These are phyloP conservation scores for Meriones unguiculatus DNA, from an alignment of 2,113 vertebrate genomes.

Conservation along the genomic window DNA sequence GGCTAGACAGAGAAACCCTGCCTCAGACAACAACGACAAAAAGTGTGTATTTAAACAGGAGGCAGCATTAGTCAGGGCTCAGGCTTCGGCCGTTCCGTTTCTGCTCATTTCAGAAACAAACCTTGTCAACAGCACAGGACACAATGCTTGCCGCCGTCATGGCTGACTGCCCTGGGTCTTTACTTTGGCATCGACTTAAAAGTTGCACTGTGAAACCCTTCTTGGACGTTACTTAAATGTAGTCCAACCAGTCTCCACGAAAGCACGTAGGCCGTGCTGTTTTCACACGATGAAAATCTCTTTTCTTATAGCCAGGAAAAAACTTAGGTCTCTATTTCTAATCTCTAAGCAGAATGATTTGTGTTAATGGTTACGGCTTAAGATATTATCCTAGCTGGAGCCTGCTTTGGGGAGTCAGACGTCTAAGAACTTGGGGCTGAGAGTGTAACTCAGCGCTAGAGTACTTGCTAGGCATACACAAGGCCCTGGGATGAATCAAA, in stretches of 20 bases:
- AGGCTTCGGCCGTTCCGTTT: neutral
- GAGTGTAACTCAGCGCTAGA: neutral
- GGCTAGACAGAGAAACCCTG: too few species aligned
- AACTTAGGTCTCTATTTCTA: neutral
- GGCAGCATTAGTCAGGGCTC: neutral
- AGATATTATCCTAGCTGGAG: neutral
- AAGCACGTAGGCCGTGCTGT: neutral
- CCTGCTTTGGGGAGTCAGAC: neutral
- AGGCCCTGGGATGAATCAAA: neutral
- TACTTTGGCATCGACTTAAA: neutral
- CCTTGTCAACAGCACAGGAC: neutral
- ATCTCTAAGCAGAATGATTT: neutral
- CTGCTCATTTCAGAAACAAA: neutral
- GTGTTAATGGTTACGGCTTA: neutral
- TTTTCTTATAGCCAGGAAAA: neutral
- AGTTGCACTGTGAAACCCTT: neutral
- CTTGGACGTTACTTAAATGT: neutral
- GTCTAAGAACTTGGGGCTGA: neutral
- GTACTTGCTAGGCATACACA: neutral
- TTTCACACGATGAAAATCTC: neutral
- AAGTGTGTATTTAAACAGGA: neutral
- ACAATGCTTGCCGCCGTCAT: fast-evolving
- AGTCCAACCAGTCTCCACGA: neutral
- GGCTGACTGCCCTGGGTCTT: neutral
- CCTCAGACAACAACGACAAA: too few species aligned